Evolutionary conservation across 2,888 invertebrate genomes (phyloP).

Genomic region (Helobdella robusta): DNA sequence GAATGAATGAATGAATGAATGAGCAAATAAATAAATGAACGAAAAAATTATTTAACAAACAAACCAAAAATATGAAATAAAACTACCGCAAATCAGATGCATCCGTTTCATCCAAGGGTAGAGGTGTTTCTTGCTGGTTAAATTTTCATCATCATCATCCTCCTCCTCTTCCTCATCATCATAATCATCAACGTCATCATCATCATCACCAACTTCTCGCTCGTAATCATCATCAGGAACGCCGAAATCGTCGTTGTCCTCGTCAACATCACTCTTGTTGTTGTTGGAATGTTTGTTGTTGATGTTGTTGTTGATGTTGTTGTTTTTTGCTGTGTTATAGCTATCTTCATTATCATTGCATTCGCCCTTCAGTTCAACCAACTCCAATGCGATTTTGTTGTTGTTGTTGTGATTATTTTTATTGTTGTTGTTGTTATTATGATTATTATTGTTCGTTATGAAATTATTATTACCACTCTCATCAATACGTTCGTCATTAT

Average conservation of each 20-base stretch:
- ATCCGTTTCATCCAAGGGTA: conserved; percentile 18
- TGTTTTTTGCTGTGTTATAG: background rate
- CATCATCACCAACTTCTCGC: background rate
- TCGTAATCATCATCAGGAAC: background rate
- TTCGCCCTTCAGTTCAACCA: conserved; percentile 7
- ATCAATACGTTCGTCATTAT: background rate
- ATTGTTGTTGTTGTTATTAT: background rate
- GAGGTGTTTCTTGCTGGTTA: conserved; percentile 4
- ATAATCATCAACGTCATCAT: conserved; percentile 10
- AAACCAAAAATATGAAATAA: too few relatives aligned
- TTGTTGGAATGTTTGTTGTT: background rate
- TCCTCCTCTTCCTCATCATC: conserved; percentile 16
- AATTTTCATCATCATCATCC: conserved; percentile 13
- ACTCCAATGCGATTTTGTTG: background rate
- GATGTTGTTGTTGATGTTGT: background rate
- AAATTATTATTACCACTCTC: background rate
- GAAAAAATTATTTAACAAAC: too few relatives aligned
- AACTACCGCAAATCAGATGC: conserved; percentile 18
- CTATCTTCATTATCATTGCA: background rate
- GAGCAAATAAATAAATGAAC: too few relatives aligned
- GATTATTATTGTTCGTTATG: background rate
- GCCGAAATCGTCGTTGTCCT: background rate
- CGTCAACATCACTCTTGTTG: background rate
- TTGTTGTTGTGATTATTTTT: background rate
- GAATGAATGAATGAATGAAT: too few relatives aligned